Conservation (phyloP, 2,888 invertebrate species). For the Polymixis lichenea region DNA sequence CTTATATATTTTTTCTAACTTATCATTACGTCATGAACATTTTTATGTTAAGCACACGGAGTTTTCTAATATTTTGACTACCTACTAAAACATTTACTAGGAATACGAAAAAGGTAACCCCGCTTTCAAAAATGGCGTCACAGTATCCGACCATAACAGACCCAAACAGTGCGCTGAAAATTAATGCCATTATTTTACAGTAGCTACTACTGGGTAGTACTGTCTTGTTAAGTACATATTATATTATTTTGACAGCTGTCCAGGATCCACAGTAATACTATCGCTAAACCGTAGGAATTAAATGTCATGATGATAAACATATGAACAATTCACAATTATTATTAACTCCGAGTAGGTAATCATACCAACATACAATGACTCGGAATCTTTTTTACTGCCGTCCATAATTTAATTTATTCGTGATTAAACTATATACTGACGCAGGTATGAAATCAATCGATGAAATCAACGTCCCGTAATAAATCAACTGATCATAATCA, state of each 20-base stretch:
- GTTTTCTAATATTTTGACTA: background rate
- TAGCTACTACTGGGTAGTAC: background rate
- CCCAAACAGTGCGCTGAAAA: background rate
- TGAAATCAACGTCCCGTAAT: constrained; percentile 59
- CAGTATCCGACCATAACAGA: background rate
- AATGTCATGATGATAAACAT: background rate
- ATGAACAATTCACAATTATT: constrained; percentile 31
- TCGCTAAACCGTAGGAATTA: background rate
- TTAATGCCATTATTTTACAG: background rate
- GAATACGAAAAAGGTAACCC: background rate
- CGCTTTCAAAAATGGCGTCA: background rate
- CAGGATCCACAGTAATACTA: background rate
- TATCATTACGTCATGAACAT: background rate
- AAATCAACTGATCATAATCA: constrained; percentile 53
- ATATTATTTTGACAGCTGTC: background rate
- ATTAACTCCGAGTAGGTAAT: constrained; percentile 15
- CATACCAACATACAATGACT: constrained; percentile 32
- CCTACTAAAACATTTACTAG: background rate
- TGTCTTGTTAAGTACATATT: background rate
- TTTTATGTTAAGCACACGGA: background rate
- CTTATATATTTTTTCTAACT: background rate
- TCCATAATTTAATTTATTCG: constrained; percentile 56
- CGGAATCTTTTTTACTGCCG: constrained; percentile 36
- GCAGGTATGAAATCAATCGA: constrained; percentile 54
- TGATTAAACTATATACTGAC: constrained; percentile 41